Base-by-base conservation (phyloP, 2,113 vertebrate genomes). In the Peromyscus leucopus region DNA sequence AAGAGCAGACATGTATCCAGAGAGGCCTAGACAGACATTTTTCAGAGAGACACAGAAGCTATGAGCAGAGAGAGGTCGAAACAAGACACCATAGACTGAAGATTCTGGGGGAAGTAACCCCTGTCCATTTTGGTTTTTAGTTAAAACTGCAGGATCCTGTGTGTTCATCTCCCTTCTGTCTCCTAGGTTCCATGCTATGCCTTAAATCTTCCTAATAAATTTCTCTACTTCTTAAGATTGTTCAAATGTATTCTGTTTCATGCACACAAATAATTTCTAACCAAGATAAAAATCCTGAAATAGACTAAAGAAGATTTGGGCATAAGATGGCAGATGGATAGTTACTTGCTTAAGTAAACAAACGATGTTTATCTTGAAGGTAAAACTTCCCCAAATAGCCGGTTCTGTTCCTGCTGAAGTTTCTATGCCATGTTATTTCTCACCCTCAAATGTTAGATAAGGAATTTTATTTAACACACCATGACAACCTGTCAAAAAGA, bases 401-500 rank as follows among this genome's bases (percentile, higher is more conserved):
- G 84, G 88, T 86, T 94, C 74, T 95, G 48, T 72, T 84, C 83
- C 87, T 94, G 21, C 55, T 75, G 26, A 97, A 93, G 72, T n/a
- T 86, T 94, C 92, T 91, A 11, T 65, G 42, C 86, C 82, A 90
- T 76, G 42, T 80, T 93, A 86, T 71, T 94, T 96, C 94, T 96
- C 72, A 61, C 31, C 69, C 84, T 97, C 42, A 39, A 71, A 98
- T 90, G 93, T 96, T 91, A 93, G 93, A 96, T 96, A 86, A 94
- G 83, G 96, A 96, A 91, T 93, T 96, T 83, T 94, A 96, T 88
- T 94, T 97, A 97, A 95, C 92, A 96, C 74, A 90, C 55, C 26
- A 51, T 78, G 96, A 97, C 97, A 98, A 74, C 79, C 82, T 98
- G 94, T 96, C 98, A 97, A 89, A 95, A 97, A 96, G 94, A 97